Evolutionary conservation across 1,140 invertebrate species (phyloP), one percentile per base, ranked within the genome.

Genomic region (Euglossa dilemma): DNA sequence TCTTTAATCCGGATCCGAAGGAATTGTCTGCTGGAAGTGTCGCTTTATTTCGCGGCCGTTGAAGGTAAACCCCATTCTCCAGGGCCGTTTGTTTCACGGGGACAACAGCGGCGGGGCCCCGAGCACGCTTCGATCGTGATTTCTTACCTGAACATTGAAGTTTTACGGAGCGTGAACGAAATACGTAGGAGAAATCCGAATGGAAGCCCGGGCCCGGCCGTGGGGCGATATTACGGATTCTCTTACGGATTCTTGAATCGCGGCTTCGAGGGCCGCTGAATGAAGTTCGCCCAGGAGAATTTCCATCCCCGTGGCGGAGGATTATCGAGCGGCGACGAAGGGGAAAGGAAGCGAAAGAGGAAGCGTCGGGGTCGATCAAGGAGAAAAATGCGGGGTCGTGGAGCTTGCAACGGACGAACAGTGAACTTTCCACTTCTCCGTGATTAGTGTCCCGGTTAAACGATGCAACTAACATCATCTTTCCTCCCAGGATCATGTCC

Each of bases 151-250:
- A 83, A 85, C 87, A 85, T 85, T 87, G 71, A 83, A 88, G 87
- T 88, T 88, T 88, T 88, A 88, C 87, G 86, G 86, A 88, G 87
- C 86, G 86, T 88, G 86, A 88, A 88, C 87, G 75, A 88, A 85
- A 88, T 88, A 88, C 86, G 75, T 77, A 54, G 67, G 72, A 45
- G 64, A 69, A n/a, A 67, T 81, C 66, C 61, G 67, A 71, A 80
- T 56, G 74, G 47, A 63, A 73, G 54, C 43, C 43, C 23, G 43
- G 78, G 74, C 74, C 52, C 72, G 56, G 70, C 57, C 83, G 63
- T n/a, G 56, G 57, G 72, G 54, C 64, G 86, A 85, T 87, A 88
- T 88, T 85, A 88, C 73, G 72, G 86, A 88, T 85, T 82, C 86
- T 75, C 70, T 63, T 36, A 63, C 61, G 61, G 28, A 63, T 63